Conservation (phyloP, 1,140 invertebrate species). For the Drosophila bocki region DNA sequence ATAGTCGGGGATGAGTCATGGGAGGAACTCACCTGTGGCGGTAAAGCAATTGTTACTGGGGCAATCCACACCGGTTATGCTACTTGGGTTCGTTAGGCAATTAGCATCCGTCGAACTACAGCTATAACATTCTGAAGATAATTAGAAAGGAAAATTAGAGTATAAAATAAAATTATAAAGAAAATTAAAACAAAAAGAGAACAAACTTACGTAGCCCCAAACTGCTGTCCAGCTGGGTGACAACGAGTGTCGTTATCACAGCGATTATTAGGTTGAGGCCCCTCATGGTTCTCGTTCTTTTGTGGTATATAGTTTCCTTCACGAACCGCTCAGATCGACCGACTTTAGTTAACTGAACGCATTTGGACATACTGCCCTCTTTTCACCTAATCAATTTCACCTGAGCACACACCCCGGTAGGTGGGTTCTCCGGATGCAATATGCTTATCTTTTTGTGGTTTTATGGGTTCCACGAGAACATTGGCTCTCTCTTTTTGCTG, state of each 20-base stretch:
- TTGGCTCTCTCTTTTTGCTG: conserved; percentile 43
- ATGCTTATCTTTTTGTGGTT: conserved; percentile 50
- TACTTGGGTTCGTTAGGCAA: conserved; percentile 2
- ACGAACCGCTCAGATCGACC: conserved; percentile 26
- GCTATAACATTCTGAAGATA: conserved; percentile 8
- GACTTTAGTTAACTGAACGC: conserved; percentile 49
- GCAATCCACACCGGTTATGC: neutral
- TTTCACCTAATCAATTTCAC: conserved; percentile 49
- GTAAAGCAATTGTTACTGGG: neutral
- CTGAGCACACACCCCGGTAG: conserved; percentile 10
- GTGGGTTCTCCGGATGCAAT: conserved; percentile 21
- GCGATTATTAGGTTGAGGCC: conserved; percentile 1
- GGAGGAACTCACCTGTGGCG: conserved; percentile 15
- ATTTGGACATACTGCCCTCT: conserved; percentile 17
- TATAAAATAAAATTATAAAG: neutral
- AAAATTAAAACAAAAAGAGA: no score
- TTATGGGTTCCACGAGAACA: conserved; percentile 23
- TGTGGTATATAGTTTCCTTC: neutral
- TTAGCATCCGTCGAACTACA: neutral
- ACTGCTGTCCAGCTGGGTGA: conserved; percentile 25
- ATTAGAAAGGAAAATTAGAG: neutral
- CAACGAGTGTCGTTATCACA: conserved; percentile 30
- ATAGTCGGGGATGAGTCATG: conserved; percentile 41
- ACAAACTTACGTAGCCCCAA: conserved; percentile 5
- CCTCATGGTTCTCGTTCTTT: conserved; percentile 16